Evolutionary conservation across 2,888 invertebrate species (phyloP), one percentile per base, ranked within the genome.

Genomic region (Antheraea assamensis): DNA sequence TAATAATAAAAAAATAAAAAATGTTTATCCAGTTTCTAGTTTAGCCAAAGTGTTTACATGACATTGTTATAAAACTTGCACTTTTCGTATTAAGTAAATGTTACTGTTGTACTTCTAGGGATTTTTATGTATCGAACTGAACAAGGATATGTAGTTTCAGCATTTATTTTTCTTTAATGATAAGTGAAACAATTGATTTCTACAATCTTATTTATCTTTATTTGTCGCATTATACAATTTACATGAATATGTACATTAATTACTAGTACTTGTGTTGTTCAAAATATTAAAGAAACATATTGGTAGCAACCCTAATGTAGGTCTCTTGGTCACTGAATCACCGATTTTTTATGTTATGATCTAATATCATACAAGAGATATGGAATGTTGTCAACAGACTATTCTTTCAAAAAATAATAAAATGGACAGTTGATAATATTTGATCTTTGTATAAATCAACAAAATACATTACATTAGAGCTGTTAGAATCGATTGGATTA

Each of bases 351-450:
- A 70, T 71, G 61, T 30, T 73, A 52, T 78, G 75, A 77, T 74
- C 74, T 71, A 58, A 58, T 24, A 24, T 13, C 24, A 75, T 68
- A 74, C 71, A 72, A 31, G 52, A 75, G 72, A 77, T 74, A 75
- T 74, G 58, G 71, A 75, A 76, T 73, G 74, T 27, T 75, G 74
- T 77, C 78, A 52, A 52, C 17, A 52, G 76, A 76, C 75, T 75
- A 71, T 49, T 75, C 72, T 74, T 76, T 75, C 75, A 75, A 76
- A 78, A 2, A 68, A 35, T 68, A 74, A 76, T 77, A 7, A 35
- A 35, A 68, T 68, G 10, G 35, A 42, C 17, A 66, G 3, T 66
- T 66, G 31, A 66, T 66, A 31, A 66, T 30, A 64, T 30, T n/a
- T 35, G 35, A 35, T 68, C 68, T 21, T 35, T 10, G 24, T 68